Conservation (phyloP, 2,113 vertebrate genomes). For the Hepsetus odoe region DNA sequence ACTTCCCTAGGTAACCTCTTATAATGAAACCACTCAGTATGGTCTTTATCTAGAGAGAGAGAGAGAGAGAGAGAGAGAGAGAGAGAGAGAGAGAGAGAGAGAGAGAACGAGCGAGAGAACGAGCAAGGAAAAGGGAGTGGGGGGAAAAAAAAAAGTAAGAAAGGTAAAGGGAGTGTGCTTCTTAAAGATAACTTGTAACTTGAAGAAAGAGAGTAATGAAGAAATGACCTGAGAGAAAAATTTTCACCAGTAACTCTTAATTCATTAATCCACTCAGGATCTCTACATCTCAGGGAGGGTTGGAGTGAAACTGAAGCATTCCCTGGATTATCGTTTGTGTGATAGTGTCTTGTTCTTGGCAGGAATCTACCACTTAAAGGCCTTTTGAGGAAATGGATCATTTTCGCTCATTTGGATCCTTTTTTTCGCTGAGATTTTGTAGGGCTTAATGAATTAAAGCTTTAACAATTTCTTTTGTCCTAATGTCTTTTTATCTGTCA, state of each 20-base stretch:
- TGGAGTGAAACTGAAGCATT: not conserved
- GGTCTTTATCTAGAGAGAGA: constrained; percentile 87
- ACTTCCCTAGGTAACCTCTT: constrained; percentile 95
- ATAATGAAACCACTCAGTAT: constrained; percentile 98
- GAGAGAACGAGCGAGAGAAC: not conserved
- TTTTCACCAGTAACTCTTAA: not conserved
- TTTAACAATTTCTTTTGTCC: constrained; percentile 4
- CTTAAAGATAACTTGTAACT: not conserved
- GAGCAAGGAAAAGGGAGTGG: not conserved
- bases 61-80: constrained; percentile 27
- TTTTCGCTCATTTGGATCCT: not conserved
- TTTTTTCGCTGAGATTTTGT: not conserved
- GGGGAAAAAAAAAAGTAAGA: not conserved
- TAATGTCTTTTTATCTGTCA: not conserved
- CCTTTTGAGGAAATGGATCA: constrained; percentile 6
- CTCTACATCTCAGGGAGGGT: not conserved
- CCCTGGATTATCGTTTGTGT: constrained; percentile 22
- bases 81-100: not conserved
- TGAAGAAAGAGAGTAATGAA: not conserved
- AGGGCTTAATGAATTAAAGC: not conserved
- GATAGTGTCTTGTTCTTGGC: constrained; percentile 24
- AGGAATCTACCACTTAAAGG: constrained; percentile 7
- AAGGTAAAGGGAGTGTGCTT: not conserved
- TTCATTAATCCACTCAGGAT: constrained; percentile 23
- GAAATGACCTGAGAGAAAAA: not conserved